Base-by-base conservation (phyloP, 2,888 invertebrate genomes). In the Folsomia candida region DNA sequence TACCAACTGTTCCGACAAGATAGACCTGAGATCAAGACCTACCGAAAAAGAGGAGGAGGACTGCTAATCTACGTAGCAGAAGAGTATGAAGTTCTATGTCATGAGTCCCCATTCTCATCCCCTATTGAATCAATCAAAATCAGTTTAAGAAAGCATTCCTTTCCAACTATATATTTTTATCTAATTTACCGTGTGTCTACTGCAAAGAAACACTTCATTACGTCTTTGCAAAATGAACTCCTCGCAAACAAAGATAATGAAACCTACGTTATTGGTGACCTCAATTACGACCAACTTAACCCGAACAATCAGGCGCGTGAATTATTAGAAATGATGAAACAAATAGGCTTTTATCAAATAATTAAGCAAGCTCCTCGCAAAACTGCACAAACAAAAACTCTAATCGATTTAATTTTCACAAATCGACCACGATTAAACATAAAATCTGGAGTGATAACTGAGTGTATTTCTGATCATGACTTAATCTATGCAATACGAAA, bases 341-440 rank as follows among this genome's bases (percentile, higher is more conserved):
- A 64, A 28, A 11, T 27, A 2, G 47, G 37, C 20, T 4, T 57
- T 9, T 20, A 57, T 20, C 66, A 66, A 66, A 14, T 66, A 2
- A 66, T 66, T 2, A 27, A 54, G 9, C 1, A 2, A 26, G 26
- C 66, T 1, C 54, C 66, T 2, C 20, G 66, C 26, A 66, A 57
- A 9, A 57, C 66, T 22, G 1, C 26, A 27, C 54, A 26, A 18
- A 26, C 27, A 1, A 27, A 18, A 57, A 57, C 66, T 1, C 58
- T 66, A n/a, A 27, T 66, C n/a, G 66, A 66, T n/a, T 2, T 20
- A 2, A 57, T 66, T 6, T 27, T 57, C 20, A 66, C 66, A 3
- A 66, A 66, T 9, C 54, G 37, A 25, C 57, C 54, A 1, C 11
- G n/a, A 2, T 24, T 27, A 11, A 66, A 66, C 27, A 66, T 9